Conservation (phyloP, 2,797 vertebrate species). For the Benthosema pterotum region DNA sequence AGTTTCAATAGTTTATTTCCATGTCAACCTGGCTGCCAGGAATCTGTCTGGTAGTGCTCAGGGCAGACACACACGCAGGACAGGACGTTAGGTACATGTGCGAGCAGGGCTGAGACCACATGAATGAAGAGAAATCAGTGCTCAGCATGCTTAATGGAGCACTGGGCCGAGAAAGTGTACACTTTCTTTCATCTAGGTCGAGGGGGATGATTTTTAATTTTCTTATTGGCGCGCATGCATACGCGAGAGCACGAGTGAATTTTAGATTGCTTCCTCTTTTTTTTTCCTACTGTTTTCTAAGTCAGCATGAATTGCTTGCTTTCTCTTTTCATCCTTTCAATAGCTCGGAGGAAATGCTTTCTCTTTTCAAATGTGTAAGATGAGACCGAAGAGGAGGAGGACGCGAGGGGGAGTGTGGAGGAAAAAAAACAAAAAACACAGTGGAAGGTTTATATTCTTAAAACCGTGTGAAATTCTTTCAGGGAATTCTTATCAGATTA, state of each 20-base stretch:
- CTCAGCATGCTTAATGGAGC: slow-evolving; percentile 33
- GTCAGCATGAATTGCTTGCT: slow-evolving; percentile 48
- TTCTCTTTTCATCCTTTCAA: slow-evolving; percentile 18
- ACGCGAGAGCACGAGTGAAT: slow-evolving; percentile 33
- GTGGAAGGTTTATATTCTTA: slow-evolving; percentile 57
- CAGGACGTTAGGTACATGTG: too few relatives aligned
- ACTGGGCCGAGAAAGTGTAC: slow-evolving; percentile 31
- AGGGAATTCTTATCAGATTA: slow-evolving; percentile 72
- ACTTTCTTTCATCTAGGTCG: slow-evolving; percentile 45
- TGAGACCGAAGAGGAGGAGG: slow-evolving; percentile 25
- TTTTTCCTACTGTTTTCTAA: slow-evolving; percentile 32
- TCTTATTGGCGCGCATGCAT: slow-evolving; percentile 23
- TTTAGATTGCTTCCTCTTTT: slow-evolving; percentile 29
- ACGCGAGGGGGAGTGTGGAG: slow-evolving; percentile 35
- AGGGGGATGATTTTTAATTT: slow-evolving; percentile 24
- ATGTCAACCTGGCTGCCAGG: too few relatives aligned
- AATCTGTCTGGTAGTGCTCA: too few relatives aligned
- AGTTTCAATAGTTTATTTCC: too few relatives aligned
- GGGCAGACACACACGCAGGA: too few relatives aligned
- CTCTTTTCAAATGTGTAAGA: slow-evolving; percentile 32
- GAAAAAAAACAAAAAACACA: slow-evolving; percentile 42
- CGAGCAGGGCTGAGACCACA: not conserved
- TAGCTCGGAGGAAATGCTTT: slow-evolving; percentile 11
- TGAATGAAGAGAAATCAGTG: slow-evolving; percentile 10
- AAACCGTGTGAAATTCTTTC: slow-evolving; percentile 74